Evolutionary conservation across 2,113 vertebrate species (phyloP), one percentile per base, ranked within the genome.

Genomic region (Ia io): DNA sequence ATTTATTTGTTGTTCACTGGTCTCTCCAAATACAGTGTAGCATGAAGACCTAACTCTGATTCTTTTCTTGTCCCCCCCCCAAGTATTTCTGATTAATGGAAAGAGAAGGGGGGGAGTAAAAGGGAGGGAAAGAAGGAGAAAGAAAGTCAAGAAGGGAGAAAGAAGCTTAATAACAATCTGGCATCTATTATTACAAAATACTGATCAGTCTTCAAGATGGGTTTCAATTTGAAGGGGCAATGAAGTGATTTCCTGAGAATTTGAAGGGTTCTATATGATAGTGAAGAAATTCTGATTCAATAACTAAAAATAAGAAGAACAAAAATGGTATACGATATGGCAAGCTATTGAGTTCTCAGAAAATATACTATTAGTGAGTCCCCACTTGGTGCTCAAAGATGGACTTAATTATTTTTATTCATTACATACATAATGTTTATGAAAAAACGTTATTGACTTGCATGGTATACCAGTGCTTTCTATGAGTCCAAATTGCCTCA

Each of bases 101-200:
- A 44, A n/a, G 5, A 28, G 17, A 18, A 11, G 3, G 14, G 11
- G 13, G 2, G 30, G 10, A n/a, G 2, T 7, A 2, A n/a, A 23
- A 37, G 1, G 51, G 16, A 25, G 25, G 2, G 1, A 71, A 12
- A 1, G 17, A 1, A 22, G 37, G 6, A 4, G 9, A 2, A 4
- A 22, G 22, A 17, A 56, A 30, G 7, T 5, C 14, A 5, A 35
- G 16, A 14, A 47, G 2, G 9, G 9, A 17, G 18, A 4, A 6
- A 37, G 13, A 42, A 35, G 11, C 14, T 23, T 18, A 3, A 2
- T 42, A 17, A 2, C 25, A 76, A 28, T 32, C 37, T 28, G 10
- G 13, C 3, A 49, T 69, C 28, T 25, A 44, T 42, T 14, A 13
- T 12, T 51, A 51, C 6, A 56, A 73, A 79, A 10, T 20, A 25